phyloP scores from a whole-genome alignment of 1,140 invertebrate genomes.

The Papilio machaon region DNA sequence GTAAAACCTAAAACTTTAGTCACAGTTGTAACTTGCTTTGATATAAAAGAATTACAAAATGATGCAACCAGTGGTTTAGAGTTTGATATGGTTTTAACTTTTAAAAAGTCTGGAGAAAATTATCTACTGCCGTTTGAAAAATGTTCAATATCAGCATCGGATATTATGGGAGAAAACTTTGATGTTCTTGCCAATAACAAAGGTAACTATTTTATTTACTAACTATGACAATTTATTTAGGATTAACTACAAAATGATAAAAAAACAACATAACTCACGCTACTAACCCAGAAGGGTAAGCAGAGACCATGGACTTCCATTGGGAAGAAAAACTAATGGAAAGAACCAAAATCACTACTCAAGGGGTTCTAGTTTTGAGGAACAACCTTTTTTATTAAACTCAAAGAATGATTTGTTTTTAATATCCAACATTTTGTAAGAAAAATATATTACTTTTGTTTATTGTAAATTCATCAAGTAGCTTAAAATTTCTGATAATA shows the following conservation, averaged over 20 bases:
- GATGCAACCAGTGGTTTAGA: constrained; percentile 51
- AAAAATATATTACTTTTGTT: background rate
- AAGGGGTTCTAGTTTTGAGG: too few relatives aligned
- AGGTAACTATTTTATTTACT: constrained; percentile 45
- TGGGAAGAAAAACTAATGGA: too few relatives aligned
- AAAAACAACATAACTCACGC: background rate
- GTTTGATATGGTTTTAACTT: constrained; percentile 58
- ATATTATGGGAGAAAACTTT: constrained; percentile 57
- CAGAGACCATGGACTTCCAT: too few relatives aligned
- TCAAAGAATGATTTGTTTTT: too few relatives aligned
- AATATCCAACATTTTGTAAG: too few relatives aligned
- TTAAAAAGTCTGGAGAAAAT: constrained; percentile 49
- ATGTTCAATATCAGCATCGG: constrained; percentile 53
- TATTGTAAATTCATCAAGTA: background rate
- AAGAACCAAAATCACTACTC: too few relatives aligned
- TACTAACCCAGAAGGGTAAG: background rate
- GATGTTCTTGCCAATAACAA: constrained; percentile 55
- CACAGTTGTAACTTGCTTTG: constrained; percentile 52
- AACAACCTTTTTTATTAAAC: too few relatives aligned
- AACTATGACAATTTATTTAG: background rate
- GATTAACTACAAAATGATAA: background rate
- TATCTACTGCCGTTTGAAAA: constrained; percentile 59
- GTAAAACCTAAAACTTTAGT: constrained; percentile 41
- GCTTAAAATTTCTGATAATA: background rate
- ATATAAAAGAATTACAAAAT: constrained; percentile 58